A percentile compares a stretch with the other conserved stretches of the same genome.
Conservation (phyloP, 92 coral and sea anemone genomes). For the Actinernus sp. region DNA sequence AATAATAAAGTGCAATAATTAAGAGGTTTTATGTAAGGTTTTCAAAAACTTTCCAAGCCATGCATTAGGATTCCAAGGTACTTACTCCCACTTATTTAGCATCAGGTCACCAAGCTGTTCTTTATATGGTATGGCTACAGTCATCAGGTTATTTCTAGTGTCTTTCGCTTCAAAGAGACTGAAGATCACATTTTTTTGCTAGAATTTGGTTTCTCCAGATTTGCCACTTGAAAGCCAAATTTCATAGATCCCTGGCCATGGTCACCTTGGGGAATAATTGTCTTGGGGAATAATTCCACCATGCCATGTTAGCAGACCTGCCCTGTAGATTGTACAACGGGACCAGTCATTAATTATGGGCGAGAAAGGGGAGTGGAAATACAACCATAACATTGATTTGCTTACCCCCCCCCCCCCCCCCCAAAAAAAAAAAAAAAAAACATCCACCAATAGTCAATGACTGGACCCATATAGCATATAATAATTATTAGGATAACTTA, state of each 20-base stretch:
- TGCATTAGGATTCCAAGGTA: no score
- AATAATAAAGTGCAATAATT: neutral
- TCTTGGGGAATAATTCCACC: conserved; percentile 28
- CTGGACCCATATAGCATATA: no score
- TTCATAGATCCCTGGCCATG: conserved; percentile 27
- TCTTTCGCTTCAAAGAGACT: conserved; percentile 25
- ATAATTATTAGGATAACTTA: no score
- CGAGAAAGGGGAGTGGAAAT: no score
- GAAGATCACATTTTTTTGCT: conserved; percentile 31
- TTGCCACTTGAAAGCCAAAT: conserved; percentile 22
- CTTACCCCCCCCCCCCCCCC: no score
- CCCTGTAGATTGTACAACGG: no score
- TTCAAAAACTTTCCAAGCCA: no score
- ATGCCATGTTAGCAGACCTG: conserved; percentile 17
- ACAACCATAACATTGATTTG: no score
- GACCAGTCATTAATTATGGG: no score
- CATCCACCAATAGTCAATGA: no score
- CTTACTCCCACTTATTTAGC: conserved; percentile 7
- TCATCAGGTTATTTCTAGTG: conserved; percentile 18
- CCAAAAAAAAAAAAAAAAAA: no score
- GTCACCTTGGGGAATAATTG: conserved; percentile 27
- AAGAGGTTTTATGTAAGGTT: no score
- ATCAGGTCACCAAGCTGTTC: conserved; percentile 7
- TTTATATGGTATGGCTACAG: neutral
- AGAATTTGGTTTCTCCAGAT: conserved; percentile 32